A percentile compares a stretch with the other conserved stretches of the same genome.
Evolutionary conservation across 2,797 vertebrate species (phyloP).

Genomic region (Pempheris klunzingeri): DNA sequence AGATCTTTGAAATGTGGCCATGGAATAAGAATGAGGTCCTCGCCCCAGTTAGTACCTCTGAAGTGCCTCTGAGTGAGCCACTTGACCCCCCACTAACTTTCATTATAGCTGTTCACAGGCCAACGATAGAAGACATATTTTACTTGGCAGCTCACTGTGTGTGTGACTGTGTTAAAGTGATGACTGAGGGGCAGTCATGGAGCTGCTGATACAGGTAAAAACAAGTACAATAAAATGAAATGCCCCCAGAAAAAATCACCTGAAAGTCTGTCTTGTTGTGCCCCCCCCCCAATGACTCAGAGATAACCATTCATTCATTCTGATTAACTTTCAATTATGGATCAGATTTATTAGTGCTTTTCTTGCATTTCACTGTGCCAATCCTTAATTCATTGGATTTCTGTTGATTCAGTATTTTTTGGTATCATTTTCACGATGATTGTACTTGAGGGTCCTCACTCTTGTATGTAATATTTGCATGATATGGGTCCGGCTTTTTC

Average conservation of each 20-base stretch:
- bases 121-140: conserved; percentile 11
- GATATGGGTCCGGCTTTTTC: background rate
- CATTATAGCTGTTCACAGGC: conserved; percentile 31
- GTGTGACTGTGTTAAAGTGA: conserved; percentile 14
- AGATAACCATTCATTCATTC: conserved; percentile 7
- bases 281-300: background rate
- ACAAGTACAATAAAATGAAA: background rate
- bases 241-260: background rate
- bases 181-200: conserved; percentile 6
- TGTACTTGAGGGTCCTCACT: background rate
- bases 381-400: conserved; percentile 5
- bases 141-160: conserved; percentile 20
- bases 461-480: background rate
- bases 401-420: conserved; percentile 1
- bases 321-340: conserved; percentile 13
- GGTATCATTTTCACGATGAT: background rate
- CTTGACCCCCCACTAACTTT: conserved; percentile 34
- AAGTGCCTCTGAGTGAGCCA: conserved; percentile 28
- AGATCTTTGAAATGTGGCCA: background rate
- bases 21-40: conserved; percentile 20
- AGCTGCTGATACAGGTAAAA: conserved; percentile 1
- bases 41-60: conserved; percentile 4
- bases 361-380: background rate
- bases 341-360: background rate
- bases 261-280: background rate